Conservation (phyloP, 2,888 invertebrate species). For the Phyllotreta cruciferae region DNA sequence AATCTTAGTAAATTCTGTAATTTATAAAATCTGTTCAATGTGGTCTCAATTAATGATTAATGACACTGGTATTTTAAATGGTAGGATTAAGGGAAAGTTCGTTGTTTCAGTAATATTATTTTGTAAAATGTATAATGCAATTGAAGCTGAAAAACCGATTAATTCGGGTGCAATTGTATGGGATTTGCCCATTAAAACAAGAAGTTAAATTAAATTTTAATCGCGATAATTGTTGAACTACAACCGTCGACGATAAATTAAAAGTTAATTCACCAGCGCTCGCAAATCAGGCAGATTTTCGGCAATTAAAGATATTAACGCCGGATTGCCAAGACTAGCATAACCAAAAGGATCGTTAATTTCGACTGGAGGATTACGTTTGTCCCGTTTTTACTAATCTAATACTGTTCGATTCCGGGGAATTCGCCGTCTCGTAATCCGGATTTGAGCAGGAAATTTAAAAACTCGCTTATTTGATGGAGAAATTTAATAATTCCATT, state of each 20-base stretch:
- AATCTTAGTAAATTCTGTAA: no score
- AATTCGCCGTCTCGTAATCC: conserved; percentile 7
- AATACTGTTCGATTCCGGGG: conserved; percentile 19
- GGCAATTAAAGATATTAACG: conserved; percentile 43
- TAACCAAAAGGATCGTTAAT: conserved; percentile 33
- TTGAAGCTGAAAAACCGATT: no score
- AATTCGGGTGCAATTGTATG: no score
- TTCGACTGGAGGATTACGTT: conserved; percentile 30
- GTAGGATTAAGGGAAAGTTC: no score
- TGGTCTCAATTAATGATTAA: no score
- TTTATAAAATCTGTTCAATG: no score
- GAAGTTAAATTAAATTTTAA: conserved; percentile 25
- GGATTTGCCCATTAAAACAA: no score
- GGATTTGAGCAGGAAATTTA: not conserved
- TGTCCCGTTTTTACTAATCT: conserved; percentile 16
- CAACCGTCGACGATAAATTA: conserved; percentile 38
- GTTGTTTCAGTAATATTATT: no score
- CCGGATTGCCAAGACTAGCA: conserved; percentile 33
- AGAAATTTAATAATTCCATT: no score
- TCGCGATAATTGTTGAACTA: conserved; percentile 7
- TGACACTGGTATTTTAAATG: no score
- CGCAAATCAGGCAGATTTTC: conserved; percentile 39
- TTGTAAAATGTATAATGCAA: no score
- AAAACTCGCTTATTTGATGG: not conserved
- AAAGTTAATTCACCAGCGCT: conserved; percentile 39